phyloP scores from a whole-genome alignment of 2,797 vertebrate genomes.

The Oreochromis mossambicus region DNA sequence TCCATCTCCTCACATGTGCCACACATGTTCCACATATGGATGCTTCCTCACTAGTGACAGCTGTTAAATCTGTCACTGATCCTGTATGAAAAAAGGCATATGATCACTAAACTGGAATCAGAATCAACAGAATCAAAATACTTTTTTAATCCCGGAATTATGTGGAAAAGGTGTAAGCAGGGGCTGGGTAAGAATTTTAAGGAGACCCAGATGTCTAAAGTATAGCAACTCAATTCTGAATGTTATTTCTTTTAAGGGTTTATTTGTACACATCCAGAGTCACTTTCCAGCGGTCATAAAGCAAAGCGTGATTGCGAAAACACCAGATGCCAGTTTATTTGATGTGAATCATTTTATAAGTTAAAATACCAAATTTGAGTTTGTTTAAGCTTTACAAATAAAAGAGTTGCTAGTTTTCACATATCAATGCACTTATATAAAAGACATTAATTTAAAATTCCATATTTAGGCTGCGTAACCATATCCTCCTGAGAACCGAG shows the following conservation, averaged over 20 bases:
- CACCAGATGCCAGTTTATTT: not conserved
- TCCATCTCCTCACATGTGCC: not conserved
- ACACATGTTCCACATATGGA: not conserved
- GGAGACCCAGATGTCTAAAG: not conserved
- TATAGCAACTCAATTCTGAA: not conserved
- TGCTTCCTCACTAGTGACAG: not conserved
- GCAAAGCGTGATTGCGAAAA: not conserved
- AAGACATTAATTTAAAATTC: not conserved
- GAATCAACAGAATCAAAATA: not conserved
- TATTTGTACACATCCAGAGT: not conserved
- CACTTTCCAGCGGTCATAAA: not conserved
- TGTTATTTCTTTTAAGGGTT: not conserved
- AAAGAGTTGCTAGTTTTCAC: not conserved
- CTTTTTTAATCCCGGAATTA: rapidly evolving
- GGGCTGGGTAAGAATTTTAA: not conserved
- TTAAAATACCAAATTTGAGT: not conserved
- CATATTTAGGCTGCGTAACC: not conserved
- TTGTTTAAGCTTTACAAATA: not conserved
- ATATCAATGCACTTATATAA: not conserved
- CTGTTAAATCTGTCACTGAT: not conserved
- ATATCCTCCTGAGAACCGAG: not conserved
- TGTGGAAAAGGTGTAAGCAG: not conserved
- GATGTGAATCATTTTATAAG: not conserved
- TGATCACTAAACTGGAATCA: not conserved
- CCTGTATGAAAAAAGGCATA: not conserved